Conservation (phyloP, 2,113 vertebrate species). For the Spermophilus dauricus region DNA sequence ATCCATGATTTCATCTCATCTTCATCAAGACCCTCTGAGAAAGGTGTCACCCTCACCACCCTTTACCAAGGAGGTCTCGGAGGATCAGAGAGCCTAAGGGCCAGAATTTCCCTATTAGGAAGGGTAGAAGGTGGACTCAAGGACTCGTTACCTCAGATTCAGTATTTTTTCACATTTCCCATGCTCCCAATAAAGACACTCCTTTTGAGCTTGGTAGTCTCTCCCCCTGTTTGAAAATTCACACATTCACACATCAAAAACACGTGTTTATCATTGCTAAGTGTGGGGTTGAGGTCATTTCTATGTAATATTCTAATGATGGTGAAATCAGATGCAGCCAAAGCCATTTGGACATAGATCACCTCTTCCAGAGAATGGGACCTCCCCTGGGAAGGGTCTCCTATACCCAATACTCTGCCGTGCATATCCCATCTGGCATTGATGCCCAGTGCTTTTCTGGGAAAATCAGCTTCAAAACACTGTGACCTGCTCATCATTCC, state of each 20-base stretch:
- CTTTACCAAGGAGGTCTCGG: not conserved
- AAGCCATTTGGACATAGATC: not conserved
- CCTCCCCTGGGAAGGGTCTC: not conserved
- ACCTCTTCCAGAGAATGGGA: not conserved
- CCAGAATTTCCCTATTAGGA: not conserved
- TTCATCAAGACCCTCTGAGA: not conserved
- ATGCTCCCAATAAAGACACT: not conserved
- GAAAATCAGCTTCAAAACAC: not conserved
- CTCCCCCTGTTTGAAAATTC: not conserved
- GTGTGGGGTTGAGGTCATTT: not conserved
- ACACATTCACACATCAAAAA: too few species aligned
- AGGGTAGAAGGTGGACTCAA: not conserved
- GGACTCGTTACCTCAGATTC: not conserved
- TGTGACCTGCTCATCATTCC: rapidly evolving
- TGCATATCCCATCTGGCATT: not conserved
- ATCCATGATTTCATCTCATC: not conserved
- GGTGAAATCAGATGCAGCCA: not conserved
- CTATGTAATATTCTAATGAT: not conserved
- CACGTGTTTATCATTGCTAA: not conserved
- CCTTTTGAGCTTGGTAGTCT: not conserved
- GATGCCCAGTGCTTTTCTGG: not conserved
- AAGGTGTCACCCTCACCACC: not conserved
- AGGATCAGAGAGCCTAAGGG: not conserved
- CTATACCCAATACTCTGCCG: not conserved
- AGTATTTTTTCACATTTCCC: not conserved